Evolutionary conservation across 2,113 vertebrate genomes (phyloP).

Genomic region (Myocastor coypus): DNA sequence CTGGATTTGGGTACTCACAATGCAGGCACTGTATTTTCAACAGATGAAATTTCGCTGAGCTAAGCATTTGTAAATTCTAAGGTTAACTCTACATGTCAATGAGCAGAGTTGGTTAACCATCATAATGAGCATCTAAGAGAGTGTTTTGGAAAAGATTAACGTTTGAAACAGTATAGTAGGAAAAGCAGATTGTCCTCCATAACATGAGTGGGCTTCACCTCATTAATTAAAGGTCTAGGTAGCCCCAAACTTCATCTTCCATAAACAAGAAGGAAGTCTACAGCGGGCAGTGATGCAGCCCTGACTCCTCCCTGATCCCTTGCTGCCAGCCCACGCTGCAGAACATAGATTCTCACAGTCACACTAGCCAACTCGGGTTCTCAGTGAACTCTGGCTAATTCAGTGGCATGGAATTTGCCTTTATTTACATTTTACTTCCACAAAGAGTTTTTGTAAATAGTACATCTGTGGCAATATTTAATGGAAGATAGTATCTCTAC

Average conservation of each 20-base stretch:
- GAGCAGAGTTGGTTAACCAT: not conserved
- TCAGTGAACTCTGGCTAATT: not conserved
- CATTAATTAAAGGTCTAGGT: not conserved
- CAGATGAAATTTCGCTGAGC: not conserved
- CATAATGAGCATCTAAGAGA: not conserved
- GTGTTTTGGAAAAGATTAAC: not conserved
- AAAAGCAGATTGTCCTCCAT: not conserved
- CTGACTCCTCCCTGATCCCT: not conserved
- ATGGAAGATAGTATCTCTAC: slow-evolving; percentile 52
- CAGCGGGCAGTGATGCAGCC: not conserved
- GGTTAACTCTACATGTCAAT: not conserved
- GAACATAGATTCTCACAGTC: not conserved
- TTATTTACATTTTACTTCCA: slow-evolving; percentile 56
- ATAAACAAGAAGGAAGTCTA: not conserved
- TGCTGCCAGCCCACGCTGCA: not conserved
- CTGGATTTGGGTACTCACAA: not conserved
- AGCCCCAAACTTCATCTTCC: not conserved
- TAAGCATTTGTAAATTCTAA: not conserved
- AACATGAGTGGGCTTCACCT: not conserved
- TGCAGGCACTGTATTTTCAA: not conserved
- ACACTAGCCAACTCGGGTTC: not conserved
- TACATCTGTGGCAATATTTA: slow-evolving; percentile 33
- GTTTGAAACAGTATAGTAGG: not conserved
- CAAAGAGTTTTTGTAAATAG: slow-evolving; percentile 18
- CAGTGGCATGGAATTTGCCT: not conserved